These are phyloP conservation scores for Macrosiphum euphorbiae DNA, from an alignment of 2,888 invertebrate genomes.

Conservation along the genomic window DNA sequence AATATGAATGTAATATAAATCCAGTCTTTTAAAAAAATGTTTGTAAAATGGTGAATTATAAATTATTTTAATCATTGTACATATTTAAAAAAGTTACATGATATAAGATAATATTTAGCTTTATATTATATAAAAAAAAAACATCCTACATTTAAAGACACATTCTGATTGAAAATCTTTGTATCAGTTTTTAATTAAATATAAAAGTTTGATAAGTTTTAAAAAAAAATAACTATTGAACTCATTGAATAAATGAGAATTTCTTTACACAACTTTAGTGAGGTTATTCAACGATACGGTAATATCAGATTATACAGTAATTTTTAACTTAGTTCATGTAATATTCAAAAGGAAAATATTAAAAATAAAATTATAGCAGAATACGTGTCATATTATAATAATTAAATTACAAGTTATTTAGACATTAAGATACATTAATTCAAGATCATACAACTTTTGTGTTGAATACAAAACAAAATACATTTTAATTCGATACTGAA, in stretches of 20 bases:
- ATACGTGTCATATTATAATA: background rate
- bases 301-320: background rate
- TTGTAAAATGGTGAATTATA: background rate
- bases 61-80: background rate
- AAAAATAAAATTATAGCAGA: conserved; percentile 1
- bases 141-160: background rate
- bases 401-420: conserved; percentile 21
- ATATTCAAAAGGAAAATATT: background rate
- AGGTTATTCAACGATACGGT: background rate
- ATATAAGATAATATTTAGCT: conserved; percentile 24
- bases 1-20: conserved; percentile 33
- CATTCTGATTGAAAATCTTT: background rate
- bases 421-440: background rate
- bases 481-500: conserved; percentile 21
- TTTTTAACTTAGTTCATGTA: background rate
- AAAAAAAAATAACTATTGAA: background rate
- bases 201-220: background rate
- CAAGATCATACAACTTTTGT: conserved; percentile 19
- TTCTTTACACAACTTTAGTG: background rate
- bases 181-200: background rate
- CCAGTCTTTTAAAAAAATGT: conserved; percentile 39
- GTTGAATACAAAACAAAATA: conserved; percentile 42
- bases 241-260: background rate
- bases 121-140: background rate
- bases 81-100: conserved; percentile 35